A percentile compares a stretch with the other conserved stretches of the same genome.
Evolutionary conservation across 2,888 invertebrate genomes (phyloP).

Genomic region (Tillus elongatus): DNA sequence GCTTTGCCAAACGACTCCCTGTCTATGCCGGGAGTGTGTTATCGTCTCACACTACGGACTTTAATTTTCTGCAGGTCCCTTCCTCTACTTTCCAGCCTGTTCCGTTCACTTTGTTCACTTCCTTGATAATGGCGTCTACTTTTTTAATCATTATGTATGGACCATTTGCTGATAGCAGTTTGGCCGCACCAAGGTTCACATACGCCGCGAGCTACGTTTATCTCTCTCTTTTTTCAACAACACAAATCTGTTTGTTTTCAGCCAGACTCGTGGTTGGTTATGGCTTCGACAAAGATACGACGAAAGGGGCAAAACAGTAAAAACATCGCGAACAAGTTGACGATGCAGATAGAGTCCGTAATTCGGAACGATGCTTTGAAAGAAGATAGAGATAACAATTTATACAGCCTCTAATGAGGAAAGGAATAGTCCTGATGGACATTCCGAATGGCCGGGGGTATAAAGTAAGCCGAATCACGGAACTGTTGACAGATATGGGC

Average conservation of each 20-base stretch:
- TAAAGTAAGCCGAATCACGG: constrained; percentile 34
- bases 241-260: constrained; percentile 6
- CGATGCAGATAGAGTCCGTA: constrained; percentile 17
- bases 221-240: constrained; percentile 3
- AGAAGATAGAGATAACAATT: constrained; percentile 1
- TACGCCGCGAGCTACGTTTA: constrained; percentile 20
- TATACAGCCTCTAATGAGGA: constrained; percentile 51
- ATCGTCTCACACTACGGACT: constrained; percentile 29
- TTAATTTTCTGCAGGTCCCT: constrained; percentile 26
- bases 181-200: constrained; percentile 26
- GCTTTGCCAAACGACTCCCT: constrained; percentile 34
- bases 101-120: constrained; percentile 29
- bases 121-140: constrained; percentile 29
- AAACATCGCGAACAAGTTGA: constrained; percentile 24
- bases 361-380: constrained; percentile 1
- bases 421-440: constrained; percentile 58
- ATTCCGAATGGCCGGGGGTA: constrained; percentile 48
- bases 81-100: constrained; percentile 25
- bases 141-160: constrained; percentile 36
- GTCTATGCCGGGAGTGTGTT: constrained; percentile 30
- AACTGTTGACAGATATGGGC: constrained; percentile 35
- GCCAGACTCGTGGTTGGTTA: background rate
- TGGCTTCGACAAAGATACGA: constrained; percentile 14
- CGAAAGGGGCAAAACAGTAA: constrained; percentile 23
- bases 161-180: constrained; percentile 35